Conservation (phyloP, 2,888 invertebrate species). For the Lamellibrachia columna region DNA sequence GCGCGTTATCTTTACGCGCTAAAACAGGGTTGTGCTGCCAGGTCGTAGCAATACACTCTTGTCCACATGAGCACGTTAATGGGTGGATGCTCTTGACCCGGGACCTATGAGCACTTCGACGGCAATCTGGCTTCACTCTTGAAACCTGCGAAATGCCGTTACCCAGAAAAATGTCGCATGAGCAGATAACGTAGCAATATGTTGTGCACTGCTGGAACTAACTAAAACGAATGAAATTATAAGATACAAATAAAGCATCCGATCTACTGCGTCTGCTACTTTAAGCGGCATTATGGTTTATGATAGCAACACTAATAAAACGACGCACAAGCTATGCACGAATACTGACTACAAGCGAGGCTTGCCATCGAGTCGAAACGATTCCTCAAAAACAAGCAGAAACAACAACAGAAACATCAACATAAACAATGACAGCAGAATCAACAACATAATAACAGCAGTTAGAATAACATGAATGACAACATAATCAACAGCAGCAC, state of each 20-base stretch:
- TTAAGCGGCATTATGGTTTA: not conserved
- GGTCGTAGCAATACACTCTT: not conserved
- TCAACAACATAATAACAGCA: too few relatives aligned
- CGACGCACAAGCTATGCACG: not conserved
- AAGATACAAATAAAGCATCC: not conserved
- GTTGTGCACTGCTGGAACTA: not conserved
- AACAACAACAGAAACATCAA: too few relatives aligned
- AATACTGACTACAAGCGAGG: too few relatives aligned
- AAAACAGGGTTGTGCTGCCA: not conserved
- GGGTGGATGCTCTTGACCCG: slow-evolving; percentile 12
- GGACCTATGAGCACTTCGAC: not conserved
- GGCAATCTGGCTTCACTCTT: not conserved
- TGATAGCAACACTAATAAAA: not conserved
- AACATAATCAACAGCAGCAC: too few relatives aligned
- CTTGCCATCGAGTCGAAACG: too few relatives aligned
- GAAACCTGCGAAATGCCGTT: not conserved
- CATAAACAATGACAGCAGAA: too few relatives aligned
- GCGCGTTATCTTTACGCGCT: slow-evolving; percentile 10
- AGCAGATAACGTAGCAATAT: not conserved
- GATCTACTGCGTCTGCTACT: not conserved
- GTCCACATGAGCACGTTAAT: not conserved
- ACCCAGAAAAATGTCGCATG: not conserved
- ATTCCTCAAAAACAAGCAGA: too few relatives aligned
- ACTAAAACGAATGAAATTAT: not conserved
- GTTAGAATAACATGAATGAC: too few relatives aligned